phyloP scores from a whole-genome alignment of 2,888 invertebrate species.

The Crematogaster levior region DNA sequence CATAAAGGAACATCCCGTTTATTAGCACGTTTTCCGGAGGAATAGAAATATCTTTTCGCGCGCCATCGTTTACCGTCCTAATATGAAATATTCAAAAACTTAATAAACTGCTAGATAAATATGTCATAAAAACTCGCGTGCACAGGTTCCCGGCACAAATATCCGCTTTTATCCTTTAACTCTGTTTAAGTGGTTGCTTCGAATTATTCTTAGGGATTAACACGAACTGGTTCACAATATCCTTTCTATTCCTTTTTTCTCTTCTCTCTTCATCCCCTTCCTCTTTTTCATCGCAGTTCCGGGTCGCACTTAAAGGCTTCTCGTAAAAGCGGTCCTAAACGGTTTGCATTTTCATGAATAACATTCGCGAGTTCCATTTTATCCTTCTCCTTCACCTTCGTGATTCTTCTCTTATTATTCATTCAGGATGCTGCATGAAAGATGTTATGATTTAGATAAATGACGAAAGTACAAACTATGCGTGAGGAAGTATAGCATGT shows the following conservation, averaged over 20 bases:
- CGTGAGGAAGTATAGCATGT: not conserved
- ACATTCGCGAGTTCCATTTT: slow-evolving; percentile 40
- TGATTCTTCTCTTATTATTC: slow-evolving; percentile 36
- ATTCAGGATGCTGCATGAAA: not conserved
- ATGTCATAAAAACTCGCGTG: slow-evolving; percentile 39
- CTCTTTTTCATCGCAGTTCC: slow-evolving; percentile 1
- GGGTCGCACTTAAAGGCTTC: slow-evolving; percentile 23
- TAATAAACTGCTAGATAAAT: slow-evolving; percentile 60
- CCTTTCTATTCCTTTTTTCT: not conserved
- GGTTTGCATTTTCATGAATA: slow-evolving; percentile 58
- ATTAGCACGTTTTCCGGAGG: not conserved
- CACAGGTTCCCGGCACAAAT: not conserved
- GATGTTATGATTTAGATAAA: slow-evolving; percentile 3
- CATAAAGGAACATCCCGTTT: not conserved
- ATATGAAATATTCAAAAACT: not conserved
- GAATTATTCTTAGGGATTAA: slow-evolving; percentile 67
- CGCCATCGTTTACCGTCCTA: not conserved
- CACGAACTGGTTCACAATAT: not conserved
- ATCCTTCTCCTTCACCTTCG: slow-evolving; percentile 10
- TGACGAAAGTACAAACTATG: not conserved
- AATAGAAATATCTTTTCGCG: not conserved
- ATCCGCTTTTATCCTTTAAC: slow-evolving; percentile 56
- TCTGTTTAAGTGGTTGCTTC: slow-evolving; percentile 58
- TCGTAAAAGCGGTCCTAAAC: slow-evolving; percentile 45
- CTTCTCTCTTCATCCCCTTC: not conserved